Base-by-base conservation (phyloP, 30 jellyfish, hydroid and myxozoan species). In the Catostylus mosaicus region DNA sequence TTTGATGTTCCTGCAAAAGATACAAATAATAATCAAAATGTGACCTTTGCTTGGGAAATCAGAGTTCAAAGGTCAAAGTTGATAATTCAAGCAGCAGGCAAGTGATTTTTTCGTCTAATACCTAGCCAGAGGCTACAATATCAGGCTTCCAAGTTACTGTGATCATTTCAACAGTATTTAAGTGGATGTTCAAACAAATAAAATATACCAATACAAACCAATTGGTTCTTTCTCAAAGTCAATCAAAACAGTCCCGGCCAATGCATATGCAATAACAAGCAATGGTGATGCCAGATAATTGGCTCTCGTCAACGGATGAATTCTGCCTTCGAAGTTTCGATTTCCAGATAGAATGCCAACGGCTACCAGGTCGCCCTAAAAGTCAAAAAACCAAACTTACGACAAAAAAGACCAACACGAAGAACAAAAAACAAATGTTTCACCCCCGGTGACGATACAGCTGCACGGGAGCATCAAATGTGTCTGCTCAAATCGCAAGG, bases 281-380 rank as follows among this genome's bases (percentile, higher is more conserved):
- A 82, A 75, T 11, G 98, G 98, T 0, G 98, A 92, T 19, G 97
- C 97, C 37, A 92, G 46, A 51, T 87, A 92, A 63, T 92, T 92
- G 4, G 97, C 98, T 37, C 96, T 66, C 14, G 96, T 86, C 88
- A 86, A 67, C 9, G 98, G 98, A 52, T 92, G 97, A 40, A 92
- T 77, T 32, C 98, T 89, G 36, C 97, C 98, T 81, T 92, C 98
- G 62, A 92, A 92, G 57, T 92, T 92, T 2, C 98, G 88, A 51
- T 92, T 92, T 18, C 98, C 98, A 0, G 98, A 92, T 26, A 92
- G 81, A 14, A 92, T 84, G 11, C 97, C 98, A 74, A 67, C 87
- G 20, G 93, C 91, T 1, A 92, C 96, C 11, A 92, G 83, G 40
- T 92, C 97, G 18, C 97, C 93, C 97, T 92, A 64, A 2, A 60